Evolutionary conservation across 1,140 invertebrate species (phyloP).

Genomic region (Mylabris phalerata): DNA sequence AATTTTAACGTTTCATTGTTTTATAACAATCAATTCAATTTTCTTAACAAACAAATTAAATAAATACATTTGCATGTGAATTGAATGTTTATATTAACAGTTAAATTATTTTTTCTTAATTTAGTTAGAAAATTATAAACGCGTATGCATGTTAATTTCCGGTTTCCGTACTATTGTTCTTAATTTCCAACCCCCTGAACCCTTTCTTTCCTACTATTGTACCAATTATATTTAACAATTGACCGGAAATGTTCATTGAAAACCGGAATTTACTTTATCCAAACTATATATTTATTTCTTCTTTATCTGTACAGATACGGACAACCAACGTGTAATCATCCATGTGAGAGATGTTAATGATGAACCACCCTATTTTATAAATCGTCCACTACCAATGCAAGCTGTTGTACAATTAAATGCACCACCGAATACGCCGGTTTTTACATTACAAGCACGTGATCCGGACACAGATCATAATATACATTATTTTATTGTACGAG

Average conservation of each 20-base stretch:
- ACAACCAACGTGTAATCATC: constrained; percentile 91
- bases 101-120: no score
- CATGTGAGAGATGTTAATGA: constrained; percentile 95
- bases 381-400: constrained; percentile 90
- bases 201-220: no score
- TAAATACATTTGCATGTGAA: no score
- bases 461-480: constrained; percentile 93
- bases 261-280: background rate
- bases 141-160: no score
- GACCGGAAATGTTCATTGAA: background rate
- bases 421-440: constrained; percentile 90
- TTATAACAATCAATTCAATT: no score
- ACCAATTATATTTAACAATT: no score
- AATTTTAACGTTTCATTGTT: no score
- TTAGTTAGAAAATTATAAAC: no score
- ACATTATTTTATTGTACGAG: constrained; percentile 89
- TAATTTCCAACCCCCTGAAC: no score
- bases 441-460: constrained; percentile 89
- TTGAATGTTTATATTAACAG: no score
- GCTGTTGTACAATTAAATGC: constrained; percentile 92
- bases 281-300: background rate
- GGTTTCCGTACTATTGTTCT: no score
- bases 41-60: no score
- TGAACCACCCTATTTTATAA: constrained; percentile 93
- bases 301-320: constrained; percentile 65